Base-by-base conservation (phyloP, 2,888 invertebrate genomes). In the Phengaris arion region DNA sequence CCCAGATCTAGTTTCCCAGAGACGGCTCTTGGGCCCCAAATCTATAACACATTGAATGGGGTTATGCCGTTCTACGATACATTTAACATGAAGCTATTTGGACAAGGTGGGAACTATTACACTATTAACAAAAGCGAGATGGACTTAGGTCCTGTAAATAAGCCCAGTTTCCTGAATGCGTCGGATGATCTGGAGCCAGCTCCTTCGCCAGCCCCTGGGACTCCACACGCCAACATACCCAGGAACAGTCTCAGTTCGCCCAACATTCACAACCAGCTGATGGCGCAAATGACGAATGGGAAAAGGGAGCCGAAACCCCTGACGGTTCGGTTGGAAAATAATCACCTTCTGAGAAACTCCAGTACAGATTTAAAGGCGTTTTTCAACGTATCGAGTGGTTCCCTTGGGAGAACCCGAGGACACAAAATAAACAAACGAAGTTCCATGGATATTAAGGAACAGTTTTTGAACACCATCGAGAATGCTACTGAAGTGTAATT, bases 401-500 rank as follows among this genome's bases (percentile, higher is more conserved):
- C 89, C 77, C 80, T 89, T 79, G 85, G 87, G 79, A 86, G 90
- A 82, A 83, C 84, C 77, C 85, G 89, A 88, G 96, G 96, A n/a
- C 96, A 96, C 15, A 97, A 96, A 81, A 96, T 96, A 10, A 96
- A 96, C 86, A 97, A 97, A 91, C 95, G 96, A 78, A 94, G 94
- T 76, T 94, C 95, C 45, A 94, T 95, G 77, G 94, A 93, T 80
- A 85, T 93, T 81, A 95, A 95, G 83, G 97, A 97, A 82, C 96
- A 96, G 76, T 94, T 97, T 82, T 96, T 97, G 86, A 97, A 97
- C 87, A 96, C 97, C 85, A 95, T 96, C 77, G 97, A 97, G 83
- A 97, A 97, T 82, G 97, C 97, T 74, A 97, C 97, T 79, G 97
- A 97, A 94, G 97, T 97, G 91, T 97, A 95, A 94, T 75, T 77